Percentiles rank a stretch among this genome's conserved stretches.
These are phyloP conservation scores for Phycodurus eques DNA, from an alignment of 2,113 vertebrate genomes.

Conservation along the genomic window DNA sequence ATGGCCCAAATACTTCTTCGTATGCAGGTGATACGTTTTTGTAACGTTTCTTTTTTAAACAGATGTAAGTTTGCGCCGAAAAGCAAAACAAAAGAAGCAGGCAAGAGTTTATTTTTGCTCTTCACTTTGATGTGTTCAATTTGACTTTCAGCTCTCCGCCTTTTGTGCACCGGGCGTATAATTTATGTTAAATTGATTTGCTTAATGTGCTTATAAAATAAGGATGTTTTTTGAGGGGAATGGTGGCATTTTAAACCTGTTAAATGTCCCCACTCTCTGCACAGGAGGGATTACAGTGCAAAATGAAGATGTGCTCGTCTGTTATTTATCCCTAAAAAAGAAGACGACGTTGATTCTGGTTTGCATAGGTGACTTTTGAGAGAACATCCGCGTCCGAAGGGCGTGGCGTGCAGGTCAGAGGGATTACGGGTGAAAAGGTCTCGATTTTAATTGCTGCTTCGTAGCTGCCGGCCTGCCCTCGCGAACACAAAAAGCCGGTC, in stretches of 20 bases:
- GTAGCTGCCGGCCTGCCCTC: constrained; percentile 68
- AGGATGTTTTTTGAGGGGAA: constrained; percentile 57
- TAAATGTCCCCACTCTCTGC: constrained; percentile 73
- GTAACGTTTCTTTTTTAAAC: too few species aligned
- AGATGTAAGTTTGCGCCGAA: not conserved
- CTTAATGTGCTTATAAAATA: constrained; percentile 81
- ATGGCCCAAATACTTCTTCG: too few species aligned
- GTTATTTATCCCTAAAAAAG: constrained; percentile 10
- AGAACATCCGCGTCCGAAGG: constrained; percentile 76
- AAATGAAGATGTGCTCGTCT: constrained; percentile 69
- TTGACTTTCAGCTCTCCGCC: constrained; percentile 76
- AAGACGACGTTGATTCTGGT: too few species aligned
- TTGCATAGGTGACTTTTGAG: not conserved
- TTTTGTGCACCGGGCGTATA: constrained; percentile 76
- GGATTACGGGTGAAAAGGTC: constrained; percentile 79
- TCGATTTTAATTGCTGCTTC: constrained; percentile 78
- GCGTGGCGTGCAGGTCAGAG: constrained; percentile 65
- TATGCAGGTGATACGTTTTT: too few species aligned
- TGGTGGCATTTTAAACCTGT: constrained; percentile 79
- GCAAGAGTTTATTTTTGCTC: constrained; percentile 73
- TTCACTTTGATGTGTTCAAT: constrained; percentile 77
- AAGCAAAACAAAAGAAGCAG: not conserved
- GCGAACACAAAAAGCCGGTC: constrained; percentile 75
- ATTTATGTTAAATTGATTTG: constrained; percentile 85
- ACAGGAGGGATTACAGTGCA: constrained; percentile 71